A percentile compares a stretch with the other conserved stretches of the same genome.
These are phyloP conservation scores for Caenorhabditis sp. DNA, from an alignment of 2,888 invertebrate species.

Conservation along the genomic window DNA sequence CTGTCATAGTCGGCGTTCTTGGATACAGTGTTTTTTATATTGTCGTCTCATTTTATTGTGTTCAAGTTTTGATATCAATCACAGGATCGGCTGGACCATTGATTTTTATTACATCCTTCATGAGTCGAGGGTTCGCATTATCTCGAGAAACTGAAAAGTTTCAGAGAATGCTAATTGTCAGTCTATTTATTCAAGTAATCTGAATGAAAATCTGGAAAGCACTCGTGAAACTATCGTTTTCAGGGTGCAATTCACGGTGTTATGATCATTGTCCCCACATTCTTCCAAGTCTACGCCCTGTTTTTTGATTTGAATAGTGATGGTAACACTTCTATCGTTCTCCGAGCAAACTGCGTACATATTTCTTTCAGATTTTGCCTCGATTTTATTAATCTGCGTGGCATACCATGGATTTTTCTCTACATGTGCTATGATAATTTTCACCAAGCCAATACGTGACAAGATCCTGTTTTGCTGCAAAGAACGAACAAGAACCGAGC, in stretches of 20 bases:
- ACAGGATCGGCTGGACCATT: constrained; percentile 1
- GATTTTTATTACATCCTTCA: background rate
- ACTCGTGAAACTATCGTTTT: background rate
- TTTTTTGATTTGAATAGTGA: background rate
- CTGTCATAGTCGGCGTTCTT: background rate
- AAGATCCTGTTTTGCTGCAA: background rate
- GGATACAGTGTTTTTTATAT: background rate
- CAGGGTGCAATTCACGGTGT: constrained; percentile 1
- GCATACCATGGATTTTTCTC: background rate
- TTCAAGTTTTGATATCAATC: background rate
- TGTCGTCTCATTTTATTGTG: background rate
- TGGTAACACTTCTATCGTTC: background rate
- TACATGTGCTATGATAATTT: background rate
- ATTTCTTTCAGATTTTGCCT: background rate
- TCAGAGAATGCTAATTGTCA: constrained; percentile 18
- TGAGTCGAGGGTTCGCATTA: background rate
- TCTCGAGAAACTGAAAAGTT: constrained; percentile 4
- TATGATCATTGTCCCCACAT: background rate
- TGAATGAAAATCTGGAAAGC: background rate
- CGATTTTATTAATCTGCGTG: background rate
- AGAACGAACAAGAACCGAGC: background rate
- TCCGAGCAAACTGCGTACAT: too few species aligned
- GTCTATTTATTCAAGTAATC: constrained; percentile 14
- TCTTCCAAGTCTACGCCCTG: background rate
- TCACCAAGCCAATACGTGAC: background rate